Base-by-base conservation (phyloP, 2,888 invertebrate species). In the Drosophila robusta region DNA sequence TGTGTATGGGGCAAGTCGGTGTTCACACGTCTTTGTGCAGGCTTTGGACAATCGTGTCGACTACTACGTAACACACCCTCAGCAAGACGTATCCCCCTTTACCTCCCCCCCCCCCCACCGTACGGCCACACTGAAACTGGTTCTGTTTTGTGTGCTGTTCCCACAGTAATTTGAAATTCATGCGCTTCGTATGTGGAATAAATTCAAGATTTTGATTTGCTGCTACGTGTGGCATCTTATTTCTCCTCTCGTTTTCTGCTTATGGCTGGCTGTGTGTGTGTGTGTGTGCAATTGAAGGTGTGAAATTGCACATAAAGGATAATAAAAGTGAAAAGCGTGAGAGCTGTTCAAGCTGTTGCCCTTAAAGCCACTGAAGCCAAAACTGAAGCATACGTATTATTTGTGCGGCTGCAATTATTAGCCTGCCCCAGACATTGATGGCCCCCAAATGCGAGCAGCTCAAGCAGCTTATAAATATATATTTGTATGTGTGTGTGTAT, bases 131-230 rank as follows among this genome's bases (percentile, higher is more conserved):
- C 44, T 18, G 34, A 12, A 58, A 45, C 69, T 49, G 66, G 42
- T 57, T 32, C 70, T 57, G 58, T 68, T 51, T 54, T 64, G 56
- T 71, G 50, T 50, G 57, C 44, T 66, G 77, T 86, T 88, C 88
- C 62, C 89, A 89, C 86, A 89, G 83, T 87, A 87, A 89, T 89
- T 89, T 89, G 85, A 89, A 89, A 89, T 89, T 89, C 89, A 89
- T 89, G 87, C 83, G 89, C 87, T 87, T 87, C 85, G 89, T 83
- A 88, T 89, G 89, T 89, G 89, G 90, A 89, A 89, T 89, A 89
- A 89, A 89, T 89, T 89, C 80, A 75, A 83, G 87, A 87, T 89
- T 89, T 89, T 80, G 81, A 86, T 85, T 84, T 87, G 83, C 81
- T 75, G 75, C 81, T 84, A 85, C 86, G 85, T 85, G 87, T 74